phyloP scores from a whole-genome alignment of 2,888 invertebrate species.

The Drosophila kanekoi region DNA sequence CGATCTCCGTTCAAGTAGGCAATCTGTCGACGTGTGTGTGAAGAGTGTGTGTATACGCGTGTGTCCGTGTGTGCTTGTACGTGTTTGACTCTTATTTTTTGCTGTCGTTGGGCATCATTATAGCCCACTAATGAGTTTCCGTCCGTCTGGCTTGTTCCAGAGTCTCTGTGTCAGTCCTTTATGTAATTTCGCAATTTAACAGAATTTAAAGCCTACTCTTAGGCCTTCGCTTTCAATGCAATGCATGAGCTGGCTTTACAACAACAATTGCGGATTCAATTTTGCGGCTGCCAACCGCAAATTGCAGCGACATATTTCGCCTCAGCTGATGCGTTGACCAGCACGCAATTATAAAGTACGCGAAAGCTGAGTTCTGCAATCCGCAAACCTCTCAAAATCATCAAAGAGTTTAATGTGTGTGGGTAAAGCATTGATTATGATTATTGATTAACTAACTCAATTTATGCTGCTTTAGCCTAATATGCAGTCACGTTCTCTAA shows the following conservation, averaged over 20 bases:
- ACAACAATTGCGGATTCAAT: conserved; percentile 12
- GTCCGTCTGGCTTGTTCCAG: neutral
- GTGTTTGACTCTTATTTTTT: conserved; percentile 23
- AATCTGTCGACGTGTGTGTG: neutral
- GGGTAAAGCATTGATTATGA: neutral
- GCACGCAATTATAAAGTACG: neutral
- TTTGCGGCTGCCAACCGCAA: conserved; percentile 12
- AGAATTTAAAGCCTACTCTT: conserved; percentile 30
- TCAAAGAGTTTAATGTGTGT: no score
- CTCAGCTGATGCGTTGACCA: neutral
- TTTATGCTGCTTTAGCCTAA: neutral
- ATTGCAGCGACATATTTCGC: neutral
- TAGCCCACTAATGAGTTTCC: conserved; percentile 44
- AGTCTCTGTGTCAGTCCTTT: neutral
- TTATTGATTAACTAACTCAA: neutral
- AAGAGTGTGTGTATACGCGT: neutral
- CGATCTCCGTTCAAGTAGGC: conserved; percentile 18
- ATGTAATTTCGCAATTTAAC: conserved; percentile 13
- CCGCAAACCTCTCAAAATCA: no score
- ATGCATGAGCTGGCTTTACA: neutral
- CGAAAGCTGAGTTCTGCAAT: no score
- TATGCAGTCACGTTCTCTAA: neutral
- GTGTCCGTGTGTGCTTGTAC: neutral
- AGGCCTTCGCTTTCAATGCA: conserved; percentile 17
- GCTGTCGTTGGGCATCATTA: conserved; percentile 23